Percentiles rank a stretch among this genome's conserved stretches.
Conservation (phyloP, 2,797 vertebrate species). For the Cossypha dichroa region DNA sequence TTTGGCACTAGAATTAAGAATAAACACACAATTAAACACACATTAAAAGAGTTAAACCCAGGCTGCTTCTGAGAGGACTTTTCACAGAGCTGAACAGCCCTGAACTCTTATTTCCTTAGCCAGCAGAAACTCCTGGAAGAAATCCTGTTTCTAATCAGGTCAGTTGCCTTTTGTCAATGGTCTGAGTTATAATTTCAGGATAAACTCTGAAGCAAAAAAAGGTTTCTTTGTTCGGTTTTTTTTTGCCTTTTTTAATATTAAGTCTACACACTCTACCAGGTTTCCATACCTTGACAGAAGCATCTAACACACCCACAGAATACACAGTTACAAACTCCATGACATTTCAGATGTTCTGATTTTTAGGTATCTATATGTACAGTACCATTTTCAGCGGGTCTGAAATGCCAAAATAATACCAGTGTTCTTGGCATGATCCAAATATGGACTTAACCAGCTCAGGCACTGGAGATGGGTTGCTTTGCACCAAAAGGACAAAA, state of each 20-base stretch:
- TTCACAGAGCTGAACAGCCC: background rate
- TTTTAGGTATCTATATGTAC: background rate
- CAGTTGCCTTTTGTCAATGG: background rate
- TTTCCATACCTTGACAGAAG: background rate
- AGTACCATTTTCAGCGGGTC: background rate
- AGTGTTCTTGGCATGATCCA: background rate
- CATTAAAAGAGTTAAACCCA: background rate
- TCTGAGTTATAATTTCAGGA: background rate
- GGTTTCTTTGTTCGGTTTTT: background rate
- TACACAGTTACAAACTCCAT: fast-evolving
- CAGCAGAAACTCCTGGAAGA: background rate
- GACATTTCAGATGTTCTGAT: background rate
- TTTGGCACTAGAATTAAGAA: conserved; percentile 83
- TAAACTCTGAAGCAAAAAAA: background rate
- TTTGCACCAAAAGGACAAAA: background rate
- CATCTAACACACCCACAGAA: background rate
- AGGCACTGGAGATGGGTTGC: background rate
- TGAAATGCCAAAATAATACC: background rate
- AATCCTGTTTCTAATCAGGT: background rate
- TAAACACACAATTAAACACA: background rate
- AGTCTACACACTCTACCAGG: background rate
- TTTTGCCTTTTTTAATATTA: background rate
- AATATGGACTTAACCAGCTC: background rate
- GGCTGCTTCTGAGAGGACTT: background rate
- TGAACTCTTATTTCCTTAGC: background rate